Base-by-base conservation (phyloP, 2,797 vertebrate genomes). In the Oreochromis grahami region DNA sequence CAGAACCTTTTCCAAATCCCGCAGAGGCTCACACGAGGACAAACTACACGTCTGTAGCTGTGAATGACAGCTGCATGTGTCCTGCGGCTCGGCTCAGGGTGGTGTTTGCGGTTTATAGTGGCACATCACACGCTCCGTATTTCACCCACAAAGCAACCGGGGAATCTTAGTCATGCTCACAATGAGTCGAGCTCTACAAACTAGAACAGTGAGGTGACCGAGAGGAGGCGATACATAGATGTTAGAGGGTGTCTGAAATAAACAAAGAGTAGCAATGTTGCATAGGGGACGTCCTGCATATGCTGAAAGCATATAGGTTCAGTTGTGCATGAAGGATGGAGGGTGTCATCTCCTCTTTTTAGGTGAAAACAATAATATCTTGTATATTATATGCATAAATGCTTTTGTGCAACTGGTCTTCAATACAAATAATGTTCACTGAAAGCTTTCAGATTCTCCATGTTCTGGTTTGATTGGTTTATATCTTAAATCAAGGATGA, bases 1-100 rank as follows among this genome's bases (percentile, higher is more conserved):
- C 48, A 11, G 68, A 24, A 7, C 65, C 38, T 70, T 45, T 70
- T 70, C 3, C 21, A 29, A 45, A 45, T 45, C 43, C 11, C 0
- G 7, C 70, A n/a, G 45, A 74, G 63, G 65, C n/a, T 76, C 60
- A 1, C 24, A 4, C 6, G 19, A n/a, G 26, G 52, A 78, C 51
- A 12, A 38, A 82, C 56, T 80, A 56, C 32, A 53, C 68, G 14
- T 15, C 24, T 2, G 36, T 5, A 6, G 34, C 70, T 17, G 12
- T 88, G 92, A 93, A 4, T 19, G 90, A 93, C 93, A 94, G 87
- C 43, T 90, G 86, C 72, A 48, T 60, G 87, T 93, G 92, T 84
- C 48, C 26, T 0, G 29, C 34, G 52, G 60, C 53, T 79, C 4
- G 13, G 76, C 41, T 72, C 53, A 4, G 19, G 60, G 45, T 76